Evolutionary conservation across 1,140 invertebrate species (phyloP).

Genomic region (Cheumatopsyche charites): DNA sequence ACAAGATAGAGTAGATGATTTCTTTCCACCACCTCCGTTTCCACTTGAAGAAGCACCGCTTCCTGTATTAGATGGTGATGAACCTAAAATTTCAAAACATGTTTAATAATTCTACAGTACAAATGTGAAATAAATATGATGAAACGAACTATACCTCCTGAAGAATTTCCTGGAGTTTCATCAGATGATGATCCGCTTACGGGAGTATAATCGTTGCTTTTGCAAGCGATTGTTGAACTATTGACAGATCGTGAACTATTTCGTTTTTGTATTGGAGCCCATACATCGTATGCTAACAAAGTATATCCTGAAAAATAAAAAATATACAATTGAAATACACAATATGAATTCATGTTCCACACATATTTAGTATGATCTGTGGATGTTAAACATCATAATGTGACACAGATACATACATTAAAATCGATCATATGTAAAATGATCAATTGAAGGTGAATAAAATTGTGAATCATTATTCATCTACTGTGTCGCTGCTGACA

Average conservation of each 20-base stretch:
- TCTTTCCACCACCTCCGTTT: constrained; percentile 35
- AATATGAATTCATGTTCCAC: too few relatives aligned
- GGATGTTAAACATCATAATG: too few relatives aligned
- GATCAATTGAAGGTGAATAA: too few relatives aligned
- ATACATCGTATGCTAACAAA: constrained; percentile 34
- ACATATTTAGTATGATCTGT: too few relatives aligned
- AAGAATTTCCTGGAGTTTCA: constrained; percentile 23
- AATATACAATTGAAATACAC: background rate
- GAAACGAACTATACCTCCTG: constrained; percentile 18
- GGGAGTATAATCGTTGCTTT: constrained; percentile 25
- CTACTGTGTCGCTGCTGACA: too few relatives aligned
- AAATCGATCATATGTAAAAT: too few relatives aligned
- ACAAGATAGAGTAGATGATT: constrained; percentile 70
- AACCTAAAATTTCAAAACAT: constrained; percentile 9
- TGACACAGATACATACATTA: too few relatives aligned
- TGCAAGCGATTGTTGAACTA: constrained; percentile 29
- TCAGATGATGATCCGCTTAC: constrained; percentile 26
- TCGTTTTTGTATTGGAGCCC: constrained; percentile 11
- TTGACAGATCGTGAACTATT: constrained; percentile 5
- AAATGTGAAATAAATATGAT: background rate
- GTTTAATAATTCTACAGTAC: too few relatives aligned
- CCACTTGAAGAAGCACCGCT: background rate
- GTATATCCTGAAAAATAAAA: constrained; percentile 36
- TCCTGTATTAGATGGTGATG: constrained; percentile 21
- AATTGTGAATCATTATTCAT: too few relatives aligned